Evolutionary conservation across 2,888 invertebrate species (phyloP), one percentile per base, ranked within the genome.

Genomic region (Ligdia adustata): DNA sequence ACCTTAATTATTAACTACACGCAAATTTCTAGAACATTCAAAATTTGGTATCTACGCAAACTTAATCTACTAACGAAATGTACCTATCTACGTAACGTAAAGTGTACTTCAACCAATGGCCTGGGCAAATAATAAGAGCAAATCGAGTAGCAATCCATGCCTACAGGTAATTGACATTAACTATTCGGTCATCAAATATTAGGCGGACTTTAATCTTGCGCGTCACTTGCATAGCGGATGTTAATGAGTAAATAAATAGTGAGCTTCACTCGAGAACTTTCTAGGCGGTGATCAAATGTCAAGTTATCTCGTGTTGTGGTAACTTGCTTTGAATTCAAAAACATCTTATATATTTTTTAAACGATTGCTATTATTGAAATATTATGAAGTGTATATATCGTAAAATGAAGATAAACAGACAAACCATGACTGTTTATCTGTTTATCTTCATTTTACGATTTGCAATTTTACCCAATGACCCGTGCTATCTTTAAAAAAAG

Each of bases 81-180:
- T 16, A 16, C 16, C 16, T 16, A 16, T 5, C 16, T 16, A 16
- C 22, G 7, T 22, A n/a, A n/a, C 27, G 27, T n/a, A 3, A 9
- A 29, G 9, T 20, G 33, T 31, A 18, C 29, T 37, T 34, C 7
- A 13, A 24, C 6, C 18, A 40, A 28, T 22, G 11, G 42, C 11
- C 29, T 41, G 13, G n/a, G 32, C 42, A 47, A 56, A 52, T 50
- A 56, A 27, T 39, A 34, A 9, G 26, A 35, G 40, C 32, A 52
- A 39, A 51, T 28, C 27, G 33, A 26, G 42, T 40, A 26, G 37
- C 32, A 13, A 24, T 11, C 5, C 15, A 16, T 26, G 11, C 5
- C 14, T n/a, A n/a, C 20, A 26, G 12, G 22, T 24, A 40, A 37
- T 24, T 9, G 20, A 33, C 29, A 12, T 38, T 16, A 26, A 42